phyloP scores from a whole-genome alignment of 2,113 vertebrate species.

The Myotis lucifugus region DNA sequence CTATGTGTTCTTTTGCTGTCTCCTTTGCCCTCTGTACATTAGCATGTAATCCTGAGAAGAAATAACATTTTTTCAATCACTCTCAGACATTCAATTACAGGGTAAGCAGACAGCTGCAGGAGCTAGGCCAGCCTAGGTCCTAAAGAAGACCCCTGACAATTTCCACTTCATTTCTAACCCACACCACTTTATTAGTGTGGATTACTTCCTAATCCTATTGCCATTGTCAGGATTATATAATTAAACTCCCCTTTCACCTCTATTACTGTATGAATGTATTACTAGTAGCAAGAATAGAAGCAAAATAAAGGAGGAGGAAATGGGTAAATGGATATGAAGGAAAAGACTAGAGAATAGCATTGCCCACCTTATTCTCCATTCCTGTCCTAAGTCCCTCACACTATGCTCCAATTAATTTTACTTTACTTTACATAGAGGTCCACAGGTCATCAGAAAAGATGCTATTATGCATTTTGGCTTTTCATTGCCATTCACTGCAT shows the following conservation, averaged over 20 bases:
- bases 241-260: slow-evolving; percentile 91
- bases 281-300: slow-evolving; percentile 79
- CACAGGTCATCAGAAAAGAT: background rate
- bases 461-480: slow-evolving; percentile 52
- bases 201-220: slow-evolving; percentile 94
- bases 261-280: slow-evolving; percentile 89
- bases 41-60: slow-evolving; percentile 94
- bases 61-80: slow-evolving; percentile 95
- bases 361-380: background rate
- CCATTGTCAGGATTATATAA: slow-evolving; percentile 92
- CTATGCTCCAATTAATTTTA: slow-evolving; percentile 49
- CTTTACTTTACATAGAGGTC: slow-evolving; percentile 57
- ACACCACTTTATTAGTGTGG: slow-evolving; percentile 92
- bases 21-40: slow-evolving; percentile 90
- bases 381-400: background rate
- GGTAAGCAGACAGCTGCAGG: slow-evolving; percentile 90
- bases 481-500: slow-evolving; percentile 6
- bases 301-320: slow-evolving; percentile 79
- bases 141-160: slow-evolving; percentile 88
- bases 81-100: slow-evolving; percentile 94
- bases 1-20: slow-evolving; percentile 91
- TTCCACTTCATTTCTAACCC: slow-evolving; percentile 89
- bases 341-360: slow-evolving; percentile 45
- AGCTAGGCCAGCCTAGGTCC: slow-evolving; percentile 85
- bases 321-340: slow-evolving; percentile 49